Base-by-base conservation (phyloP, 1,140 invertebrate genomes). In the Eurosta solidaginis region DNA sequence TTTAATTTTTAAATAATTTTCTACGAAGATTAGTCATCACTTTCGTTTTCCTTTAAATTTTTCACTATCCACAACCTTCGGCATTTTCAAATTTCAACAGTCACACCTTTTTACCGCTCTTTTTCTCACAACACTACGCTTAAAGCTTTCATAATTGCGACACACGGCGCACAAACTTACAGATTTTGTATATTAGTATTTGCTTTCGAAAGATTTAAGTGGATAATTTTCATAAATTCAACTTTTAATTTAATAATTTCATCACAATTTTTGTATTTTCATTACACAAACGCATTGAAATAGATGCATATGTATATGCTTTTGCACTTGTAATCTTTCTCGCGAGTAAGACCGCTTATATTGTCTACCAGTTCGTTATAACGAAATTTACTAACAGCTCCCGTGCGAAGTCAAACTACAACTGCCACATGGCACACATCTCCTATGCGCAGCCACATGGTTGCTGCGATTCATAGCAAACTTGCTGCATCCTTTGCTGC, bases 331-430 rank as follows among this genome's bases (percentile, higher is more conserved):
- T 20, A 22, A 40, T n/a, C n/a, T 20, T 20, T 36, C n/a, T 7
- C 59, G 36, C 59, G 59, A 33, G 33, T n/a, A 33, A 68, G n/a
- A 17, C 6, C 59, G 59, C 59, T 68, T 68, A 68, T 33, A 20
- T 68, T 68, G 1, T 68, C 33, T 14, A 40, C 59, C 59, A 68
- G 49, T 17, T 68, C 33, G 59, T 68, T 68, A 68, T 40, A 33
- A 40, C 59, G 59, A 68, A 33, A 22, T 68, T 33, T 33, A 68
- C 59, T 68, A 33, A 42, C 59, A 68, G 59, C 59, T 68, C 59
- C 59, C 59, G 59, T 68, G 59, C 59, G 59, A 36, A 40, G 59
- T 68, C 59, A 20, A 68, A 68, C 59, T 68, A 68, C 59, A 68
- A 68, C 59, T 68, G 59, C 59, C 59, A 40, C 59, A 68, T 68